Conservation (phyloP, 2,888 invertebrate species). For the Glaucopsyche alexis region DNA sequence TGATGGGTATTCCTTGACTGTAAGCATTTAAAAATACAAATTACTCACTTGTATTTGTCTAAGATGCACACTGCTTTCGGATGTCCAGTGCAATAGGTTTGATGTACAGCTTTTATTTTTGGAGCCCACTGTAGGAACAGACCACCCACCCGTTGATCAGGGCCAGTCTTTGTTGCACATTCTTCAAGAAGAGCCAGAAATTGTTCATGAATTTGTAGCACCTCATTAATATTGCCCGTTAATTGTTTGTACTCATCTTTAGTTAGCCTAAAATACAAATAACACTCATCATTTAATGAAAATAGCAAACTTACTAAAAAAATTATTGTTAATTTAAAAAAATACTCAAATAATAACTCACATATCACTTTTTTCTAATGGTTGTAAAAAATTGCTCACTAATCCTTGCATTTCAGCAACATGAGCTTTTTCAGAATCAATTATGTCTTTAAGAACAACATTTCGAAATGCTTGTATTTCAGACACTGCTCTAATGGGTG, state of each 20-base stretch:
- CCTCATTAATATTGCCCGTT: slow-evolving; percentile 93
- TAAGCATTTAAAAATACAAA: neutral
- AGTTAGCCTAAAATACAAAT: slow-evolving; percentile 82
- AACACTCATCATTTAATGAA: neutral
- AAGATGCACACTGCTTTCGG: slow-evolving; percentile 96
- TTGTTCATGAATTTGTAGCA: slow-evolving; percentile 91
- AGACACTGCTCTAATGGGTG: slow-evolving; percentile 83
- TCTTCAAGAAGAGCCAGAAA: slow-evolving; percentile 89
- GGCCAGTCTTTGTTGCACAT: slow-evolving; percentile 84
- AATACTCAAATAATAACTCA: slow-evolving; percentile 71
- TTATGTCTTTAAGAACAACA: slow-evolving; percentile 92
- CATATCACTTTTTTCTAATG: slow-evolving; percentile 93
- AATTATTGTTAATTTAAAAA: neutral
- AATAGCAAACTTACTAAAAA: slow-evolving; percentile 21
- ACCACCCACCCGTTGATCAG: slow-evolving; percentile 93
- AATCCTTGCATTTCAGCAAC: slow-evolving; percentile 93
- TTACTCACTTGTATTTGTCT: slow-evolving; percentile 92
- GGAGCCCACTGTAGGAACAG: slow-evolving; percentile 93
- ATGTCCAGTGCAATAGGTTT: slow-evolving; percentile 94
- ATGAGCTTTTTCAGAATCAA: slow-evolving; percentile 95
- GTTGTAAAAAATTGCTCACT: slow-evolving; percentile 90
- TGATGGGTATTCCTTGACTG: neutral
- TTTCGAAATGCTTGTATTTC: slow-evolving; percentile 89
- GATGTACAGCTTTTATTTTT: slow-evolving; percentile 90
- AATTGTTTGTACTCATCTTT: slow-evolving; percentile 92